Evolutionary conservation across 2,113 vertebrate species (phyloP).

Genomic region (Odobenus rosmarus): DNA sequence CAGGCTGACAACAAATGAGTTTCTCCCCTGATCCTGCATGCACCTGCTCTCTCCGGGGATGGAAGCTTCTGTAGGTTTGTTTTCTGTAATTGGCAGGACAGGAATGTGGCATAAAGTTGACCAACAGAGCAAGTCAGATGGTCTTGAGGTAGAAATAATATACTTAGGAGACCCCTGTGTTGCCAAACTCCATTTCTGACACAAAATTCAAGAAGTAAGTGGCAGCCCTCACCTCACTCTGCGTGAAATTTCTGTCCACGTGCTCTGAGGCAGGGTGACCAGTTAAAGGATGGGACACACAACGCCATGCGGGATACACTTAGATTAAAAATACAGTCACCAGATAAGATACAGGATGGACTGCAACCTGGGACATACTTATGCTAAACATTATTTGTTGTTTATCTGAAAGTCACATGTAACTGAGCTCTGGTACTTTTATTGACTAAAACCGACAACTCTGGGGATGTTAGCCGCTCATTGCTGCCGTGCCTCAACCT

Average conservation of each 20-base stretch:
- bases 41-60: not conserved
- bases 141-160: not conserved
- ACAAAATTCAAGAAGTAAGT: no score
- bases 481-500: not conserved
- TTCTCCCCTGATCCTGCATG: not conserved
- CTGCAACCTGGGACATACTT: not conserved
- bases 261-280: not conserved
- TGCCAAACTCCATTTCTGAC: not conserved
- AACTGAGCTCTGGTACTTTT: not conserved
- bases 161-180: not conserved
- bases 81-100: not conserved
- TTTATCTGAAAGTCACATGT: not conserved
- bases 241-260: fast-evolving
- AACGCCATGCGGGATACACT: not conserved
- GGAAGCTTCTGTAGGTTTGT: not conserved
- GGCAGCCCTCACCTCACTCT: not conserved
- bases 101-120: not conserved
- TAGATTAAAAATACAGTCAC: not conserved
- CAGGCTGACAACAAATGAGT: not conserved
- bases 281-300: not conserved
- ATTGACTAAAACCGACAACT: no score
- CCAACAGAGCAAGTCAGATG: fast-evolving
- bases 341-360: not conserved
- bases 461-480: no score
- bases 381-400: not conserved